A percentile compares a stretch with the other conserved stretches of the same genome.
These are phyloP conservation scores for Pyrrhia umbra DNA, from an alignment of 2,888 invertebrate genomes.

Conservation along the genomic window DNA sequence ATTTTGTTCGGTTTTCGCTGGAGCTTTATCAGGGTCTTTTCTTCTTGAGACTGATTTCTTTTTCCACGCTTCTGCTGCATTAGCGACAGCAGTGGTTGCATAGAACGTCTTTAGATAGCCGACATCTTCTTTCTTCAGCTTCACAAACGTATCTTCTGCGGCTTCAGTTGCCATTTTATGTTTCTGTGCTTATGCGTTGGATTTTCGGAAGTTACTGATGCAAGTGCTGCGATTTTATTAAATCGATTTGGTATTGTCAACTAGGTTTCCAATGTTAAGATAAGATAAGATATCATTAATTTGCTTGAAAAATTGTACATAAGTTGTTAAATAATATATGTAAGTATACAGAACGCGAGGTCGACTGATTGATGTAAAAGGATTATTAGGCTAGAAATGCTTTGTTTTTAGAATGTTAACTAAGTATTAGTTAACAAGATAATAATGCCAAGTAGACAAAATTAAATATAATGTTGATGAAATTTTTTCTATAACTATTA, in stretches of 20 bases:
- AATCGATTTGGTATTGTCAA: conserved; percentile 47
- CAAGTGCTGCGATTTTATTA: conserved; percentile 37
- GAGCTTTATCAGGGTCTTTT: conserved; percentile 43
- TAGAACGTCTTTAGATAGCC: conserved; percentile 75
- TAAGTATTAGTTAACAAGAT: too few species aligned
- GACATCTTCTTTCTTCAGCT: conserved; percentile 76
- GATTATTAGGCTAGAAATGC: conserved; percentile 52
- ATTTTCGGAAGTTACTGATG: conserved; percentile 45
- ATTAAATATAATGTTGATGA: neutral
- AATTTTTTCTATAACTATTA: conserved; percentile 22
- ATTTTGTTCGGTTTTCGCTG: conserved; percentile 49
- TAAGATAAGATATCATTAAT: too few species aligned
- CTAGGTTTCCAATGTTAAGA: conserved; percentile 50
- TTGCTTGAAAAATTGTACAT: too few species aligned
- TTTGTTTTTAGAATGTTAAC: conserved; percentile 46
- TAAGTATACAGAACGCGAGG: conserved; percentile 61
- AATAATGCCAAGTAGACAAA: neutral
- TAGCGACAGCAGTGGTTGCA: conserved; percentile 63
- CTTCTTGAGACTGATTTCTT: conserved; percentile 77
- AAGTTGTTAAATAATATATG: too few species aligned
- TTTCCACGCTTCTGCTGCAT: conserved; percentile 76
- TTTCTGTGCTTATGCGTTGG: conserved; percentile 30
- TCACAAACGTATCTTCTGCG: conserved; percentile 72
- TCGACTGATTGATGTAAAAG: conserved; percentile 43
- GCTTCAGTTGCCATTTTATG: conserved; percentile 77